These are phyloP conservation scores for Cavia aperea DNA, from an alignment of 2,113 vertebrate genomes.

Conservation along the genomic window DNA sequence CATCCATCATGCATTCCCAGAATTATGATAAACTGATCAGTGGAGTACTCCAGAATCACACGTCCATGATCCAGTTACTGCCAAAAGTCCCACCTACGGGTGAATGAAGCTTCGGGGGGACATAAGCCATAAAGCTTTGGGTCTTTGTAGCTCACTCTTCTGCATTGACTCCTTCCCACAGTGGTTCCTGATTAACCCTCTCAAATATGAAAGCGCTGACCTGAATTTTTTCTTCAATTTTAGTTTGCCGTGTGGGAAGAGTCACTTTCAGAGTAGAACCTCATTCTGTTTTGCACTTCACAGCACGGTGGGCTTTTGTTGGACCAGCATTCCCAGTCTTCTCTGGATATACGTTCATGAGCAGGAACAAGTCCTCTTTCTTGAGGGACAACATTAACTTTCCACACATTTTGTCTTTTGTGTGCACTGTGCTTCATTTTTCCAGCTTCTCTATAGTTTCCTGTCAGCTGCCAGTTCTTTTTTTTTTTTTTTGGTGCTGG, in stretches of 20 bases:
- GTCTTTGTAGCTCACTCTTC: neutral
- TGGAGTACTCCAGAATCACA: neutral
- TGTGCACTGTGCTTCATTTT: neutral
- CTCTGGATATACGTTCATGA: neutral
- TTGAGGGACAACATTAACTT: neutral
- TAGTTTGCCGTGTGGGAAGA: neutral
- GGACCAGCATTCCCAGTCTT: neutral
- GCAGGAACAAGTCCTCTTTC: neutral
- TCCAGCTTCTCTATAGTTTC: neutral
- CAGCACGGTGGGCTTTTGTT: neutral
- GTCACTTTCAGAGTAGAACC: neutral
- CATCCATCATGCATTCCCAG: neutral
- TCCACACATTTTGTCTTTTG: neutral
- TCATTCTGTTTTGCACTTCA: neutral
- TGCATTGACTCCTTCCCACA: neutral
- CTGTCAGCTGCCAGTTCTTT: neutral
- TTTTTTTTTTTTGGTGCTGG: no score
- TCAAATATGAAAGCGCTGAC: neutral
- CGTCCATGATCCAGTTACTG: neutral
- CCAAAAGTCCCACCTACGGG: neutral
- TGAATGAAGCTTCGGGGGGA: neutral
- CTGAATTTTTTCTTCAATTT: neutral
- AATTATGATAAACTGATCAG: neutral
- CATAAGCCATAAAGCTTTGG: no score
- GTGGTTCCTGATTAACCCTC: neutral